Evolutionary conservation across 2,888 invertebrate species (phyloP).

Genomic region (Archips crataeganus): DNA sequence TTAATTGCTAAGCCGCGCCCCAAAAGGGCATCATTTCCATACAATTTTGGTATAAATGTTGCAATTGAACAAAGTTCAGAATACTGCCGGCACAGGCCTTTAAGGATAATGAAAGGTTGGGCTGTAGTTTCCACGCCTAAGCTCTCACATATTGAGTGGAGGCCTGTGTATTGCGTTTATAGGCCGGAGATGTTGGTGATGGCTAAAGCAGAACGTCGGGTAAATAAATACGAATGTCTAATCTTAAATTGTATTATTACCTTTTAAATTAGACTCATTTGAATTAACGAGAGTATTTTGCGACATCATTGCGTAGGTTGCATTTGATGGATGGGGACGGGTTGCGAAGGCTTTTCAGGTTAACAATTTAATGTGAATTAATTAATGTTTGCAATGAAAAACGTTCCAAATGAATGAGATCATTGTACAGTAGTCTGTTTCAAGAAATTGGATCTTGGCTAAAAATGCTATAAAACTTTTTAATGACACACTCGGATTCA

Average conservation of each 20-base stretch:
- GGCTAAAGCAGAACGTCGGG: not conserved
- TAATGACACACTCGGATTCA: too few species aligned
- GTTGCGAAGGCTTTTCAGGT: not conserved
- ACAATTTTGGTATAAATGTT: too few species aligned
- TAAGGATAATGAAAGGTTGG: too few species aligned
- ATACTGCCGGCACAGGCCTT: too few species aligned
- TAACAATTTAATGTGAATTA: not conserved
- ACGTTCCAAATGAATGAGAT: not conserved
- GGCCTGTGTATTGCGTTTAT: too few species aligned
- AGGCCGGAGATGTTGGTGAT: too few species aligned
- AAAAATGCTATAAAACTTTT: too few species aligned
- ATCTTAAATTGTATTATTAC: not conserved
- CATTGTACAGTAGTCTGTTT: not conserved
- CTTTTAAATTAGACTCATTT: not conserved
- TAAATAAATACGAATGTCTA: not conserved
- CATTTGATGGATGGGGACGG: not conserved
- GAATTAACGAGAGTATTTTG: not conserved
- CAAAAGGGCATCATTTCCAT: too few species aligned
- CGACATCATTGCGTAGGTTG: not conserved
- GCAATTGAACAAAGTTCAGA: too few species aligned
- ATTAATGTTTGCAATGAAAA: not conserved
- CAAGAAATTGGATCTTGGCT: not conserved
- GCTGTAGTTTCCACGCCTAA: too few species aligned
- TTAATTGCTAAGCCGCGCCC: too few species aligned
- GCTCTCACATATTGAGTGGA: too few species aligned